phyloP scores from a whole-genome alignment of 2,113 vertebrate species.

The Oryzias javanicus region DNA sequence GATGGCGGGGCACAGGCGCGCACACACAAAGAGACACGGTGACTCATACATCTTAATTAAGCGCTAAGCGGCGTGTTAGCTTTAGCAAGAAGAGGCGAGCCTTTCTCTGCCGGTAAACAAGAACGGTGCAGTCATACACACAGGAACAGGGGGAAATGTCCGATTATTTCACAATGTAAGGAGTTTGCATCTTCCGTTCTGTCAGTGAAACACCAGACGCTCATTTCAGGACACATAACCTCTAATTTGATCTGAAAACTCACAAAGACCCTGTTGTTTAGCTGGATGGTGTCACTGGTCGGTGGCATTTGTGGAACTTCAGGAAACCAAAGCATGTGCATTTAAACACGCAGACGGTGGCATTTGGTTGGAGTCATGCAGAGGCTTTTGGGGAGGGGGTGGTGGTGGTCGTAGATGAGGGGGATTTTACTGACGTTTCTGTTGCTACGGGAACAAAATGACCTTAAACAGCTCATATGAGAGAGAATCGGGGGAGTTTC shows the following conservation, averaged over 20 bases:
- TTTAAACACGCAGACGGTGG: too few species aligned
- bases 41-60: constrained; percentile 80
- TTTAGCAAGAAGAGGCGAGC: constrained; percentile 51
- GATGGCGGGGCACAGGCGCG: constrained; percentile 37
- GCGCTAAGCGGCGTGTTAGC: constrained; percentile 63
- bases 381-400: too few species aligned
- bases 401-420: constrained; percentile 22
- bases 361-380: too few species aligned
- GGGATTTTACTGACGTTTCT: constrained; percentile 46
- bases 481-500: constrained; percentile 9
- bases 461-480: constrained; percentile 63
- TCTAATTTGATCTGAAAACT: too few species aligned
- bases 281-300: too few species aligned
- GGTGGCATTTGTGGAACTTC: too few species aligned
- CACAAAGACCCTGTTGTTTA: too few species aligned
- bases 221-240: too few species aligned
- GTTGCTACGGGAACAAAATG: constrained; percentile 70
- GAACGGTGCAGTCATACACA: constrained; percentile 9
- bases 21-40: constrained; percentile 28
- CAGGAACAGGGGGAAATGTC: constrained; percentile 20
- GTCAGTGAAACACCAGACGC: too few species aligned
- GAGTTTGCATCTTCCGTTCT: too few species aligned
- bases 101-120: constrained; percentile 62
- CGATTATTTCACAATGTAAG: too few species aligned
- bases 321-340: too few species aligned